Evolutionary conservation across 1,140 invertebrate genomes (phyloP), one percentile per base, ranked within the genome.

Genomic region (Samia ricini): DNA sequence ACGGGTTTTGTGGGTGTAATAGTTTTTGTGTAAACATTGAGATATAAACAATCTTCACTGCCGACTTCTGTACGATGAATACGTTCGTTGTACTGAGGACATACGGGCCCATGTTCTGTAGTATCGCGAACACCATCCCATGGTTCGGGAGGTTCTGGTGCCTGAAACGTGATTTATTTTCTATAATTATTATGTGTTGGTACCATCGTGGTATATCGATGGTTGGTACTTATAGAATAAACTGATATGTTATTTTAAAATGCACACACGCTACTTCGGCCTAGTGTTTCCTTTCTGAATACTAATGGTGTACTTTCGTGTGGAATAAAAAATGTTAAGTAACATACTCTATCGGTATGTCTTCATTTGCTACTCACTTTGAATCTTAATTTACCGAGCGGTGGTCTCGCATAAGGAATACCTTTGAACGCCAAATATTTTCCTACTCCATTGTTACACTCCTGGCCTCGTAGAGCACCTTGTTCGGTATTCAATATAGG

Each of bases 41-140:
- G 82, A 76, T 94, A 95, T 0, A 96, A 91, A 72, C 95, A 96
- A 72, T 96, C 95, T 77, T 94, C 93, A 29, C 88, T 78, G 0
- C 92, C 92, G 0, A 64, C 42, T 48, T 85, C 83, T 3, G 83
- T 66, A n/a, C 79, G 70, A 19, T 79, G 64, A 61, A 82, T 49
- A 2, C 82, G 76, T 60, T 81, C 76, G 60, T 89, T 84, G 68
- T 77, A 83, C 58, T 92, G 91, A 4, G 91, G 91, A 60, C 92
- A 92, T 0, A 91, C 72, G 3, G 86, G 75, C 0, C 91, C 89
- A 48, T 92, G 90, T 15, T 76, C 23, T 0, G 79, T 79, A 4
- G 91, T 91, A 33, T 92, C 85, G 7, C 89, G 73, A 0, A 89
- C 73, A 2, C 90, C 91, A 4, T 76, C 63, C 92, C 93, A 94